Evolutionary conservation across 2,113 vertebrate genomes (phyloP), one percentile per base, ranked within the genome.

Genomic region (Edolisoma coerulescens): DNA sequence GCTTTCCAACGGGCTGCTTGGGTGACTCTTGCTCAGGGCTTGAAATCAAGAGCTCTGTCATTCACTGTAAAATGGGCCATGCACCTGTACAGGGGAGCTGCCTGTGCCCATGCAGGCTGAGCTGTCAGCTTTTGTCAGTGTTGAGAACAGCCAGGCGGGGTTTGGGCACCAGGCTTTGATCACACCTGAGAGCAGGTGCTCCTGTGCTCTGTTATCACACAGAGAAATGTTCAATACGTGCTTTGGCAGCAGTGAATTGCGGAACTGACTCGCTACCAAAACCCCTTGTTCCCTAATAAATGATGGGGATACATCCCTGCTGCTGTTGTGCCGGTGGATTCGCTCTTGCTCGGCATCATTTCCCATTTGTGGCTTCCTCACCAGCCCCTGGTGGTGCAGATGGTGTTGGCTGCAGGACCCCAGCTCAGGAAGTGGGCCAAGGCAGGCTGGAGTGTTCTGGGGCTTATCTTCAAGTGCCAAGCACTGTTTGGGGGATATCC

Each of bases 391-490:
- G 14, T 63, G 70, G 50, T 47, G 71, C 67, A 69, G 87, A 65
- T 85, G 70, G 54, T 16, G 89, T 35, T 93, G 79, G 67, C 69
- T 81, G 70, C 35, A 60, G 42, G 81, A 91, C 41, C 44, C 44
- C 69, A 15, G 84, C 47, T 95, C 56, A 92, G 84, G 84, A 93
- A 91, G 39, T 6, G 3, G 47, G 37, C 74, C 73, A 63, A 35
- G 59, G 75, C 42, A 83, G 50, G 45, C 63, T 67, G 5, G 10
- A 21, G 56, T 1, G 3, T 57, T 76, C 23, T 85, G 47, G 37
- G 41, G 71, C 69, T 93, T 80, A 85, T 83, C 94, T 90, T 24
- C 4, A 13, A 76, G 39, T 76, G 59, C 78, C 92, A 91, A 94
- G 68, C 50, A 5, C 24, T 86, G 30, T 85, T 77, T 77, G 44